phyloP scores from a whole-genome alignment of 2,113 vertebrate species.

The Microcebus murinus region DNA sequence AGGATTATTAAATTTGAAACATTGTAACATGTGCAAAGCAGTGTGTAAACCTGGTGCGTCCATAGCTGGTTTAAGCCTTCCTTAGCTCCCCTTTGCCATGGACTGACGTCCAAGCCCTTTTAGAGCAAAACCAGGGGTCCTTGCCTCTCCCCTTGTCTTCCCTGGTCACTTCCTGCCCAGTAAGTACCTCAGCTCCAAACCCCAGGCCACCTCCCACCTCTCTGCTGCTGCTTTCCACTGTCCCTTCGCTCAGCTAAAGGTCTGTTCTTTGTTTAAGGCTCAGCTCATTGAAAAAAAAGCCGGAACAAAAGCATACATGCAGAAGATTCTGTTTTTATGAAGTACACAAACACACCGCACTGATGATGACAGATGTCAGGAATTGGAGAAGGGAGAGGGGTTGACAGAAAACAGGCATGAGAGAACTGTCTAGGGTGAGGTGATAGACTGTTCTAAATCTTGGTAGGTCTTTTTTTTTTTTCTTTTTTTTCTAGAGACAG shows the following conservation, averaged over 20 bases:
- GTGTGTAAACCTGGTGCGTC: background rate
- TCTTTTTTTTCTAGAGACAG: no score
- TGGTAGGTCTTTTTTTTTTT: background rate
- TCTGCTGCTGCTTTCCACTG: background rate
- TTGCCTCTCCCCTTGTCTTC: background rate
- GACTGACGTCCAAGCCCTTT: background rate
- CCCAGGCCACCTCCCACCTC: background rate
- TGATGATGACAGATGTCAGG: background rate
- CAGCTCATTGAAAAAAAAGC: background rate
- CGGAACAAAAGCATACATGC: background rate
- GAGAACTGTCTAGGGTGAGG: background rate
- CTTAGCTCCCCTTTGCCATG: background rate
- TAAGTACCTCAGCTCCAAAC: rapidly evolving
- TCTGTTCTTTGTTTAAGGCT: background rate
- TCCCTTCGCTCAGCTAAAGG: background rate
- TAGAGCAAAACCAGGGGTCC: background rate
- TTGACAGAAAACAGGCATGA: background rate
- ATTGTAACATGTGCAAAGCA: background rate
- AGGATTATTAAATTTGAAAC: background rate
- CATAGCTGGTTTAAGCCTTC: background rate
- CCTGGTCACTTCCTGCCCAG: background rate
- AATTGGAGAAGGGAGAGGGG: background rate
- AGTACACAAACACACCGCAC: background rate
- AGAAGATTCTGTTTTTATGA: background rate
- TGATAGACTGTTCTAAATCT: background rate